Evolutionary conservation across 2,113 vertebrate genomes (phyloP), one percentile per base, ranked within the genome.

Genomic region (Crotophaga sulcirostris): DNA sequence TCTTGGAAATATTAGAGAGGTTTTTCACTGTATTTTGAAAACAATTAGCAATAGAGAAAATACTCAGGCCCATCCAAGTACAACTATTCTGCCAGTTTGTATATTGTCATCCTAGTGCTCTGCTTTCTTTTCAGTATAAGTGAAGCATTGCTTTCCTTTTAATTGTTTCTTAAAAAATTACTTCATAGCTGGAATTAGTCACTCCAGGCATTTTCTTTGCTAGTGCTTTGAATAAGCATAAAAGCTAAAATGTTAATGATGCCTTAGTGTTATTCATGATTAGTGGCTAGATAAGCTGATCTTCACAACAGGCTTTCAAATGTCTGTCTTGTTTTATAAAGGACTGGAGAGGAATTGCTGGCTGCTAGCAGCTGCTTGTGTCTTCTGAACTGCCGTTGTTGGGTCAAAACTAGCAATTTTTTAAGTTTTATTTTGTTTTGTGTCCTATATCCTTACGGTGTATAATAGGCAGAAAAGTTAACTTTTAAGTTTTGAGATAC

Each of bases 151-250:
- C 58, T 76, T 81, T 93, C 45, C 45, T 89, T 77, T 66, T 45
- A 84, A 7, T 70, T 68, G 33, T 81, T 68, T 89, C 33, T 87
- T 92, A 19, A 87, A 91, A 92, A 68, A 68, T 60, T 34, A 49
- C 42, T 91, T 82, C 51, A 52, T 91, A 79, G 31, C 44, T 93
- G 54, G 58, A 82, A 82, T 96, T 93, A 94, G 54, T 95, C 94
- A 96, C 94, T 80, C 69, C 73, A 94, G 91, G 59, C 79, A 77
- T 79, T 88, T 97, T 95, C 76, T 93, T 87, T 84, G 52, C 62
- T 54, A n/a, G 36, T 67, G 38, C 74, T 96, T 93, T 67, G 84
- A 66, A 47, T 63, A 73, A 84, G 47, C 60, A 54, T 77, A 60
- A 93, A 81, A 93, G 45, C 83, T 91, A 40, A 74, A 90, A 62